Evolutionary conservation across 2,797 vertebrate genomes (phyloP).

Genomic region (Mareca strepera): DNA sequence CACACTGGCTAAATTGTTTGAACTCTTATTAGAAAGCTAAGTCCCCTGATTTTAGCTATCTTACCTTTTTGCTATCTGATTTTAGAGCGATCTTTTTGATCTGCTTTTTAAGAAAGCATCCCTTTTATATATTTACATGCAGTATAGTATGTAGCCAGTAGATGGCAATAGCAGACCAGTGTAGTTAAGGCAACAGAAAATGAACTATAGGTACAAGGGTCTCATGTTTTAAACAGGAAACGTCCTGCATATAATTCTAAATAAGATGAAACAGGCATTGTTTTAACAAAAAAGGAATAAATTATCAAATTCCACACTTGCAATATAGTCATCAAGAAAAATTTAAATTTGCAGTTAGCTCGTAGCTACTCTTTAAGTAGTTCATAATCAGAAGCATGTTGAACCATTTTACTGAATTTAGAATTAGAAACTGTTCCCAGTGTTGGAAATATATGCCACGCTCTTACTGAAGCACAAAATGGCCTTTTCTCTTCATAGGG

Average conservation of each 20-base stretch:
- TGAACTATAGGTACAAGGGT: not conserved
- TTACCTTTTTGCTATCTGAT: not conserved
- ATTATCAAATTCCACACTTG: constrained; percentile 45
- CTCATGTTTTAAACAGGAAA: constrained; percentile 37
- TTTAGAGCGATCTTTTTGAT: not conserved
- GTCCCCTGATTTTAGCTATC: not conserved
- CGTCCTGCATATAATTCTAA: constrained; percentile 44
- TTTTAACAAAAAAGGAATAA: constrained; percentile 25
- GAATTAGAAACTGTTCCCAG: constrained; percentile 52
- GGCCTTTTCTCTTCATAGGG: constrained; percentile 18
- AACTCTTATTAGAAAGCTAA: not conserved
- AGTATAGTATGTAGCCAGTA: constrained; percentile 65
- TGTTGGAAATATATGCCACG: not conserved
- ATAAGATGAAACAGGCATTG: constrained; percentile 44
- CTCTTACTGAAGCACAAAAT: constrained; percentile 51
- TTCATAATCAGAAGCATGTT: not conserved
- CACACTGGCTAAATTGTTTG: constrained; percentile 27
- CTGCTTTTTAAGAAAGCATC: not conserved
- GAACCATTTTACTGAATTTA: constrained; percentile 62
- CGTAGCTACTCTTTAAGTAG: constrained; percentile 5
- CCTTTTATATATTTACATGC: constrained; percentile 36
- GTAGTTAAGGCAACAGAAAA: not conserved
- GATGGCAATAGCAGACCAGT: constrained; percentile 80
- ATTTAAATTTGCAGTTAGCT: constrained; percentile 31
- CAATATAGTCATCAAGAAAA: constrained; percentile 22